Conservation (phyloP, 2,797 vertebrate genomes). For the Falco naumanni region DNA sequence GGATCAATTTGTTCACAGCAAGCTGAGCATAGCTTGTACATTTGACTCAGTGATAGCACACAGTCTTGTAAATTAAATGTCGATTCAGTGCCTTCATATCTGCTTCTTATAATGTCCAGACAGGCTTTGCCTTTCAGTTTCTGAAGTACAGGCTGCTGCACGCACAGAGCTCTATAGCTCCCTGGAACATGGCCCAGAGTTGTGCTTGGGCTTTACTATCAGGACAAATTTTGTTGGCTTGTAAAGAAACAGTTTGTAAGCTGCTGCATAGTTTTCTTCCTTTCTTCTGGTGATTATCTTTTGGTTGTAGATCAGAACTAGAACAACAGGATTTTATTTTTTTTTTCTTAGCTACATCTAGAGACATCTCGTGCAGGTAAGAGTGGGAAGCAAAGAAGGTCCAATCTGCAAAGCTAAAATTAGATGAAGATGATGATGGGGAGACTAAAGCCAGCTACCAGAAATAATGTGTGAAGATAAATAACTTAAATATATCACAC, state of each 20-base stretch:
- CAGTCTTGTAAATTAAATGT: neutral
- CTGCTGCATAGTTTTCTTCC: neutral
- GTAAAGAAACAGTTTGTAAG: neutral
- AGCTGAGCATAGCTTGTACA: neutral
- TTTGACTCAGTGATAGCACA: neutral
- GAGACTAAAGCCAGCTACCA: neutral
- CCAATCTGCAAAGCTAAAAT: neutral
- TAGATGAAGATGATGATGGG: neutral
- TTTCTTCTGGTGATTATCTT: neutral
- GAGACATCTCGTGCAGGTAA: neutral
- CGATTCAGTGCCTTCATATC: neutral
- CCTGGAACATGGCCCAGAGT: neutral
- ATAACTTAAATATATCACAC: neutral
- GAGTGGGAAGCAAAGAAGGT: neutral
- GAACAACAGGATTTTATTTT: neutral
- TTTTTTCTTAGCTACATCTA: neutral
- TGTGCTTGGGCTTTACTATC: neutral
- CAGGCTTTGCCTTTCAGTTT: neutral
- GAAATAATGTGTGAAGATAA: neutral
- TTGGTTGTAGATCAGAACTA: neutral
- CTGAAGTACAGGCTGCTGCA: neutral
- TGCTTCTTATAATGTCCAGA: neutral
- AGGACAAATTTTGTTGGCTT: neutral
- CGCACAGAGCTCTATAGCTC: neutral
- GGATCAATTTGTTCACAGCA: neutral